Evolutionary conservation across 2,888 invertebrate species (phyloP).

Genomic region (Flabesymbios commensalis): DNA sequence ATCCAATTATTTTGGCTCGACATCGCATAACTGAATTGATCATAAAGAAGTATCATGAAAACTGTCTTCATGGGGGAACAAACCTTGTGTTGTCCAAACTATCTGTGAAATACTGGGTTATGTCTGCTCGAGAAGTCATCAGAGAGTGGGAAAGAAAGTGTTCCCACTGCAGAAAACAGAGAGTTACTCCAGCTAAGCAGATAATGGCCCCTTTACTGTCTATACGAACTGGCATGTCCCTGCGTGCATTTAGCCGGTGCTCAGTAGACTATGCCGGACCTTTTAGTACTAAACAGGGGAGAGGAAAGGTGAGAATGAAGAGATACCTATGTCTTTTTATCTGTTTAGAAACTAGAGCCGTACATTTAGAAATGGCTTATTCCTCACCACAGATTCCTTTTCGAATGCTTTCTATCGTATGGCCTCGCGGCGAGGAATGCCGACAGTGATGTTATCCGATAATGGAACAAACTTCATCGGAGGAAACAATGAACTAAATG

Average conservation of each 20-base stretch:
- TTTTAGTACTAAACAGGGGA: constrained; percentile 10
- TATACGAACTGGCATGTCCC: constrained; percentile 5
- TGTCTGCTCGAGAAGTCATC: constrained; percentile 19
- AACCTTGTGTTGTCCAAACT: background rate
- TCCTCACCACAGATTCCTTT: background rate
- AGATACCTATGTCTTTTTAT: constrained; percentile 8
- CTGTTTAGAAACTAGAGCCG: constrained; percentile 4
- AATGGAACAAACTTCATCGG: constrained; percentile 4
- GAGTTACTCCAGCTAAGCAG: constrained; percentile 12
- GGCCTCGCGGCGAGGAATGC: background rate
- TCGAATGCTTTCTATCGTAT: background rate
- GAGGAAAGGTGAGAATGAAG: constrained; percentile 3
- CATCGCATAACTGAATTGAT: background rate
- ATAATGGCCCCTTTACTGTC: constrained; percentile 13
- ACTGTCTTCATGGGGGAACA: background rate
- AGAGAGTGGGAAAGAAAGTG: constrained; percentile 12
- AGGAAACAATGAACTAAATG: background rate
- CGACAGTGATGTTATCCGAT: background rate
- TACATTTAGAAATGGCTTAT: constrained; percentile 11
- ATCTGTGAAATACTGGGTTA: background rate
- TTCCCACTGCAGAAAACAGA: constrained; percentile 5
- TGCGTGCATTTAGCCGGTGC: constrained; percentile 24
- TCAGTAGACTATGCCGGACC: constrained; percentile 35
- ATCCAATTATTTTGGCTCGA: background rate
- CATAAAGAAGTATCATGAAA: background rate